Conservation (phyloP, 2,888 invertebrate species). For the Esperia sulphurella region DNA sequence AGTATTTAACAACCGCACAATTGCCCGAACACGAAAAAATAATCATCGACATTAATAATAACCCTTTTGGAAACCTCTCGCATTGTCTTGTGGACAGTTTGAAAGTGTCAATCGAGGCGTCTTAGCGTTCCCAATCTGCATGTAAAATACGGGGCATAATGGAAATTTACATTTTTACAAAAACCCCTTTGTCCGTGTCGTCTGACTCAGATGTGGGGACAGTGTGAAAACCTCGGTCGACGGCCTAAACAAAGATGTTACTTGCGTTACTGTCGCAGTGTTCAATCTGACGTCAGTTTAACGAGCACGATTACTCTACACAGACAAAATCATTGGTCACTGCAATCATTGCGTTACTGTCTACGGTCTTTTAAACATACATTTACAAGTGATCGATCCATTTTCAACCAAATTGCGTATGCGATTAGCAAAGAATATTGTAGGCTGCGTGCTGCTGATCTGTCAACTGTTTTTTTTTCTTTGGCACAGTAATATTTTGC, state of each 20-base stretch:
- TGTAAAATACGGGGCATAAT: constrained; percentile 60
- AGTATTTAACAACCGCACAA: constrained; percentile 23
- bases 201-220: constrained; percentile 46
- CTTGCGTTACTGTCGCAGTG: constrained; percentile 27
- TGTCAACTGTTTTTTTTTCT: too few relatives aligned
- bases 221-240: constrained; percentile 57
- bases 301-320: too few relatives aligned
- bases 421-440: too few relatives aligned
- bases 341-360: too few relatives aligned
- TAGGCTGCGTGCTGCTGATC: too few relatives aligned
- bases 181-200: constrained; percentile 48
- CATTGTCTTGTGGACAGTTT: constrained; percentile 38
- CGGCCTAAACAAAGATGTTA: constrained; percentile 46
- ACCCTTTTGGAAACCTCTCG: constrained; percentile 35
- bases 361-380: too few relatives aligned
- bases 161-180: constrained; percentile 70
- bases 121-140: constrained; percentile 60
- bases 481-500: too few relatives aligned
- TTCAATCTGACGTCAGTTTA: too few relatives aligned
- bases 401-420: too few relatives aligned
- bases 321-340: too few relatives aligned
- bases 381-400: too few relatives aligned
- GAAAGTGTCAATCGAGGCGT: constrained; percentile 46
- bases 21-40: constrained; percentile 26
- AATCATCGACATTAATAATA: constrained; percentile 44